Percentiles rank a stretch among this genome's conserved stretches.
These are phyloP conservation scores for Hoplostethus mediterraneus DNA, from an alignment of 2,797 vertebrate species.

Conservation along the genomic window DNA sequence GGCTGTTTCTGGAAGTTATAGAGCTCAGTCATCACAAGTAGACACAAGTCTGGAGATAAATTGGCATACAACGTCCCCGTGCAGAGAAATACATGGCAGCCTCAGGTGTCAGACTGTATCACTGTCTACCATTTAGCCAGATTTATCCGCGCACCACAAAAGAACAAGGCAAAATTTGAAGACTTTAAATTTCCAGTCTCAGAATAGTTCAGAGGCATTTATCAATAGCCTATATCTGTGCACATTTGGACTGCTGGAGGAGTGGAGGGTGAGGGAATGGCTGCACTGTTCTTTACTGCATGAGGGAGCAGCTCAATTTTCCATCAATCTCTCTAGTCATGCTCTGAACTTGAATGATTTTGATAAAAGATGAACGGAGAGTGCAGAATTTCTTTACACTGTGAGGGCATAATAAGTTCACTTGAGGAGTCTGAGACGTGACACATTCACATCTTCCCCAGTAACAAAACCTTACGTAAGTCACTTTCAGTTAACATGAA, in stretches of 20 bases:
- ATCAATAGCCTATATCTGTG: constrained; percentile 92
- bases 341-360: constrained; percentile 83
- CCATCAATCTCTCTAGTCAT: constrained; percentile 90
- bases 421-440: constrained; percentile 45
- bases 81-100: constrained; percentile 87
- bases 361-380: constrained; percentile 75
- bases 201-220: constrained; percentile 94
- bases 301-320: constrained; percentile 88
- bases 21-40: constrained; percentile 94
- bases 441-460: constrained; percentile 41
- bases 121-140: constrained; percentile 91
- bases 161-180: constrained; percentile 89
- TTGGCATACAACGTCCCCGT: constrained; percentile 81
- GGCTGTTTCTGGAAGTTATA: constrained; percentile 94
- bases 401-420: constrained; percentile 63
- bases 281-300: constrained; percentile 85
- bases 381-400: constrained; percentile 68
- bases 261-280: constrained; percentile 80
- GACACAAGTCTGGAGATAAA: constrained; percentile 90
- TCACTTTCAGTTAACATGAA: constrained; percentile 19
- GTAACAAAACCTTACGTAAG: constrained; percentile 29
- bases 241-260: constrained; percentile 78
- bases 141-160: constrained; percentile 89
- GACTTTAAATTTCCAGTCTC: constrained; percentile 89
- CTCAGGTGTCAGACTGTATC: constrained; percentile 88